A percentile compares a stretch with the other conserved stretches of the same genome.
phyloP scores from a whole-genome alignment of 92 coral and sea anemone species.

The Paramuricea clavata region DNA sequence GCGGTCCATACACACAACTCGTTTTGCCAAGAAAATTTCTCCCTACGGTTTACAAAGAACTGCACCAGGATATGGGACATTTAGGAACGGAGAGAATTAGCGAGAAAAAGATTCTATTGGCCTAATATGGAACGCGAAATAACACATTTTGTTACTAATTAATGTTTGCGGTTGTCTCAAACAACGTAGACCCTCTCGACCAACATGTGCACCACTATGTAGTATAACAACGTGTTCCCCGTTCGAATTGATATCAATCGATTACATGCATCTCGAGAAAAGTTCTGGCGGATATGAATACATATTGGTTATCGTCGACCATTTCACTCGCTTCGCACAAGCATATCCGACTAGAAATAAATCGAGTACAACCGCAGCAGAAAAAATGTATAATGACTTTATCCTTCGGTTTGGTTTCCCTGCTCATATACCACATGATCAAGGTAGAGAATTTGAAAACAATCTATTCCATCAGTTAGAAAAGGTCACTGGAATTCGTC shows the following conservation, averaged over 20 bases:
- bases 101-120: conserved; percentile 46
- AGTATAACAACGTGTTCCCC: conserved; percentile 27
- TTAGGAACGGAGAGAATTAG: conserved; percentile 56
- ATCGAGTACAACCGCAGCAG: conserved; percentile 33
- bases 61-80: conserved; percentile 67
- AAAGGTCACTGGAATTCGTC: background rate
- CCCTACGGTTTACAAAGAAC: too few species aligned
- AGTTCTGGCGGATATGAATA: too few species aligned
- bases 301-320: conserved; percentile 49
- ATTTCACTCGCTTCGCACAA: conserved; percentile 47
- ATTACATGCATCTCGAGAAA: conserved; percentile 30
- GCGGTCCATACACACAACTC: too few species aligned
- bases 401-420: too few species aligned
- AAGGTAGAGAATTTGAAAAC: conserved; percentile 63
- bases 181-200: conserved; percentile 45
- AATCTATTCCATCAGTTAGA: conserved; percentile 14
- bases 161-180: conserved; percentile 28
- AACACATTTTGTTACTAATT: conserved; percentile 40
- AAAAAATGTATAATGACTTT: too few species aligned
- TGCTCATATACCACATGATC: too few species aligned
- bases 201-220: conserved; percentile 17
- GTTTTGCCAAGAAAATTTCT: conserved; percentile 25
- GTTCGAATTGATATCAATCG: conserved; percentile 41
- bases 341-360: conserved; percentile 46
- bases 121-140: conserved; percentile 46